A percentile compares a stretch with the other conserved stretches of the same genome.
Conservation (phyloP, 2,797 vertebrate species). For the Argentina silus region DNA sequence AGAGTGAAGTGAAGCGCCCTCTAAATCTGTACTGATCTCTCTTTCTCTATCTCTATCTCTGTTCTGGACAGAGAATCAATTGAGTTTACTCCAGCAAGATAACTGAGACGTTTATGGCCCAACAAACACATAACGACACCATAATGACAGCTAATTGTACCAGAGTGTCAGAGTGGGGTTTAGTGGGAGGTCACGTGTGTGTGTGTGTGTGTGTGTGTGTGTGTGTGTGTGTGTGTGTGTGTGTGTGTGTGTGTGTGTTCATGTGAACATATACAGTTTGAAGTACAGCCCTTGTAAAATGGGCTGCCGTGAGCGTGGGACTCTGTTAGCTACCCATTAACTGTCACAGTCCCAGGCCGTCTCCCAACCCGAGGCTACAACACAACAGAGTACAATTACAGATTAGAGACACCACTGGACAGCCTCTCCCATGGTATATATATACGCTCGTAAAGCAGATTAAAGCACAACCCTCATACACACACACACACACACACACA, state of each 20-base stretch:
- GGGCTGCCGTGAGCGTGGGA: slow-evolving; percentile 64
- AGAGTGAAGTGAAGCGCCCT: slow-evolving; percentile 7
- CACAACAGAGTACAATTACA: slow-evolving; percentile 70
- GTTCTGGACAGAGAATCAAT: slow-evolving; percentile 59
- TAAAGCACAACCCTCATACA: slow-evolving; percentile 52
- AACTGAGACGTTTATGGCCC: slow-evolving; percentile 61
- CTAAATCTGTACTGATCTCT: slow-evolving; percentile 37
- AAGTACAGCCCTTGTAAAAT: slow-evolving; percentile 69
- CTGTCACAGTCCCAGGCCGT: slow-evolving; percentile 28
- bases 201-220: slow-evolving; percentile 27
- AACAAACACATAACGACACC: slow-evolving; percentile 65
- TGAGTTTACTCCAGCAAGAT: slow-evolving; percentile 54
- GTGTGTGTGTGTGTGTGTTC: slow-evolving; percentile 5
- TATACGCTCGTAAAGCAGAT: slow-evolving; percentile 71
- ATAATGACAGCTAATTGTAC: slow-evolving; percentile 69
- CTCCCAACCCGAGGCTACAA: slow-evolving; percentile 68
- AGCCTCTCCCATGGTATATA: slow-evolving; percentile 66
- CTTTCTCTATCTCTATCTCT: slow-evolving; percentile 53
- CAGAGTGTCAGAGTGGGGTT: slow-evolving; percentile 57
- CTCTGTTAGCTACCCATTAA: slow-evolving; percentile 65
- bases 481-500: slow-evolving; percentile 54
- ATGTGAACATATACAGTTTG: slow-evolving; percentile 23
- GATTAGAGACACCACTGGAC: slow-evolving; percentile 61
- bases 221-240: not conserved
- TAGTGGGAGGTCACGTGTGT: slow-evolving; percentile 63